A percentile compares a stretch with the other conserved stretches of the same genome.
phyloP scores from a whole-genome alignment of 2,113 vertebrate species.

The Corythornis cristatus region DNA sequence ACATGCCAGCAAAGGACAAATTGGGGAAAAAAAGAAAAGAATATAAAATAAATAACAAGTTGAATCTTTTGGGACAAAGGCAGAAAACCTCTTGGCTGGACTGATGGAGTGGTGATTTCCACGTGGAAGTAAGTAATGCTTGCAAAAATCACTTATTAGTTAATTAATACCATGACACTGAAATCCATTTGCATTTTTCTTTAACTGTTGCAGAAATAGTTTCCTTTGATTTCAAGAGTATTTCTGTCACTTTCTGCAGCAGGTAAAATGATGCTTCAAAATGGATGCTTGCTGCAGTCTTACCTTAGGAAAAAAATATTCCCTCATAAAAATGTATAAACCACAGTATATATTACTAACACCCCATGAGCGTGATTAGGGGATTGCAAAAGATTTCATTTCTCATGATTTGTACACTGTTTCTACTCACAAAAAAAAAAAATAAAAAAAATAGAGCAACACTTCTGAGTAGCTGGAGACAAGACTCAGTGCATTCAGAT shows the following conservation, averaged over 20 bases:
- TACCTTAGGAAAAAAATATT: background rate
- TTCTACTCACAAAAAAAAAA: background rate
- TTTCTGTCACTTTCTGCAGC: background rate
- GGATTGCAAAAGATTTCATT: background rate
- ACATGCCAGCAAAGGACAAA: slow-evolving; percentile 30
- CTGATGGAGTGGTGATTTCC: background rate
- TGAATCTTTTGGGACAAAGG: slow-evolving; percentile 57
- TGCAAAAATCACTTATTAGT: slow-evolving; percentile 18
- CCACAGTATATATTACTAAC: background rate
- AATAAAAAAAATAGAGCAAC: background rate
- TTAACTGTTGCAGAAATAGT: background rate
- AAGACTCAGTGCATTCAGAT: background rate
- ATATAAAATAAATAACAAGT: background rate
- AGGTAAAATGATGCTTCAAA: background rate
- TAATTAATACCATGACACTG: background rate
- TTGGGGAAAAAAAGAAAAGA: background rate
- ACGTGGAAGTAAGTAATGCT: background rate
- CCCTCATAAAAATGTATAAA: background rate
- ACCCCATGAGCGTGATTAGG: background rate
- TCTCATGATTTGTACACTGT: background rate
- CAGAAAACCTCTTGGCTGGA: slow-evolving; percentile 45
- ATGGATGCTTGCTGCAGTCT: background rate
- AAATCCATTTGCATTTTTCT: background rate
- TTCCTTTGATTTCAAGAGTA: background rate
- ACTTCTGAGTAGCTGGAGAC: background rate